A percentile compares a stretch with the other conserved stretches of the same genome.
phyloP scores from a whole-genome alignment of 2,888 invertebrate species.

The Arenicola marina region DNA sequence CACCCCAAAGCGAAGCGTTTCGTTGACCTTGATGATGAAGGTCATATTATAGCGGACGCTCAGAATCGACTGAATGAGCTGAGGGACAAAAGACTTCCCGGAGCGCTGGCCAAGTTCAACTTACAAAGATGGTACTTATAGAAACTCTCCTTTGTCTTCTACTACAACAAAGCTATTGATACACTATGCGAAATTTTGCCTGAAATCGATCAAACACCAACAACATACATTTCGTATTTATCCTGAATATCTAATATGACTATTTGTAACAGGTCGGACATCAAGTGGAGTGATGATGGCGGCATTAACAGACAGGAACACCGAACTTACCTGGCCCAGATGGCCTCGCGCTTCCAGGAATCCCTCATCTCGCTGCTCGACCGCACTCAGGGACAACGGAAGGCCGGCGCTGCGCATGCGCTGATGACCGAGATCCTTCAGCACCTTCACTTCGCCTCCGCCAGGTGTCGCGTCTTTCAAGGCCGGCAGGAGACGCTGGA shows the following conservation, averaged over 20 bases:
- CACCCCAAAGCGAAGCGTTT: slow-evolving; percentile 36
- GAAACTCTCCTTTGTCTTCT: no score
- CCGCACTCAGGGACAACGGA: no score
- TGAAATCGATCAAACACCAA: no score
- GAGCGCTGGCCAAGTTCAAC: no score
- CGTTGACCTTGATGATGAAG: slow-evolving; percentile 37
- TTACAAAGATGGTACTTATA: no score
- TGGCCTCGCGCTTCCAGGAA: slow-evolving; percentile 38
- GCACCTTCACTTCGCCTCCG: slow-evolving; percentile 37
- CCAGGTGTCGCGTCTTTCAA: slow-evolving; percentile 35
- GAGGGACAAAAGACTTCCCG: no score
- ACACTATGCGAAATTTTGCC: no score
- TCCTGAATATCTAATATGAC: neutral
- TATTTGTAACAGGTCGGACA: slow-evolving; percentile 10
- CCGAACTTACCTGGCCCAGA: slow-evolving; percentile 36
- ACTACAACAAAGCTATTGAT: no score
- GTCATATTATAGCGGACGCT: slow-evolving; percentile 36
- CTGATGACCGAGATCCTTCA: slow-evolving; percentile 40
- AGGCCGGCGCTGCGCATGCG: slow-evolving; percentile 21
- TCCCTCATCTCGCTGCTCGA: slow-evolving; percentile 39
- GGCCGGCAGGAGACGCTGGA: slow-evolving; percentile 40
- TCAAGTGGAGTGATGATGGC: slow-evolving; percentile 37
- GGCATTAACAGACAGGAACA: slow-evolving; percentile 40
- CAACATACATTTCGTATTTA: slow-evolving; percentile 18
- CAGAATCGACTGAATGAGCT: slow-evolving; percentile 33